Percentiles rank a stretch among this genome's conserved stretches.
phyloP scores from a whole-genome alignment of 2,797 vertebrate species.

The Falco concolor region DNA sequence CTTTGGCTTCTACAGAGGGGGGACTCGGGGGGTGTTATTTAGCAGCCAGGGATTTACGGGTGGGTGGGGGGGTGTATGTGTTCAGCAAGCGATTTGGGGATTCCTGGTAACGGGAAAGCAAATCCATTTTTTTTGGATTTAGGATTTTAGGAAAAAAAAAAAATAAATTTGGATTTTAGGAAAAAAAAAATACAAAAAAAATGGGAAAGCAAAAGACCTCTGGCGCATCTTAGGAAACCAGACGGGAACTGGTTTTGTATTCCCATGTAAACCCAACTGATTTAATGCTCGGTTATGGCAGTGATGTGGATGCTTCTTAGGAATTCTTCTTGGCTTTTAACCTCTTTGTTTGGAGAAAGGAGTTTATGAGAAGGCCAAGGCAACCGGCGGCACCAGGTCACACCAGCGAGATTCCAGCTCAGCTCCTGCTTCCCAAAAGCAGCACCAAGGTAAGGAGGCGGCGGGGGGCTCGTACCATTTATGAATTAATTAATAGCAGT shows the following conservation, averaged over 20 bases:
- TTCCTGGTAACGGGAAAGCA: neutral
- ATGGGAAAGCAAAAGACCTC: too few relatives aligned
- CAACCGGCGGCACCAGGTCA: accelerated
- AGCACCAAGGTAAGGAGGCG: neutral
- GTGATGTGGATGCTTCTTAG: neutral
- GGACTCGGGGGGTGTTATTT: too few relatives aligned
- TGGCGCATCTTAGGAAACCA: too few relatives aligned
- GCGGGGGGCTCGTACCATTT: too few relatives aligned
- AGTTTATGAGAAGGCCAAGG: neutral
- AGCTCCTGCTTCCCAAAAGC: too few relatives aligned
- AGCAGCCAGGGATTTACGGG: neutral
- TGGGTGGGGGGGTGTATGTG: accelerated
- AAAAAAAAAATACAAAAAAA: too few relatives aligned
- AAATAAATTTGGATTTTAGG: too few relatives aligned
- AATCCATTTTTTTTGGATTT: too few relatives aligned
- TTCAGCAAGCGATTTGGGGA: neutral
- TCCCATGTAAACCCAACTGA: accelerated
- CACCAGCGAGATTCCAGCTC: neutral
- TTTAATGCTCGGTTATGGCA: accelerated
- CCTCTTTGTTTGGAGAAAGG: neutral
- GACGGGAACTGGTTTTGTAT: accelerated
- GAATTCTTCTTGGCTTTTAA: neutral
- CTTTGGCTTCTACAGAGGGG: neutral
- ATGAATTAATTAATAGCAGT: neutral
- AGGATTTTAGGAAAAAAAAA: too few relatives aligned